These are phyloP conservation scores for Bergia puertoricense DNA, from an alignment of 92 coral and sea anemone genomes.

Conservation along the genomic window DNA sequence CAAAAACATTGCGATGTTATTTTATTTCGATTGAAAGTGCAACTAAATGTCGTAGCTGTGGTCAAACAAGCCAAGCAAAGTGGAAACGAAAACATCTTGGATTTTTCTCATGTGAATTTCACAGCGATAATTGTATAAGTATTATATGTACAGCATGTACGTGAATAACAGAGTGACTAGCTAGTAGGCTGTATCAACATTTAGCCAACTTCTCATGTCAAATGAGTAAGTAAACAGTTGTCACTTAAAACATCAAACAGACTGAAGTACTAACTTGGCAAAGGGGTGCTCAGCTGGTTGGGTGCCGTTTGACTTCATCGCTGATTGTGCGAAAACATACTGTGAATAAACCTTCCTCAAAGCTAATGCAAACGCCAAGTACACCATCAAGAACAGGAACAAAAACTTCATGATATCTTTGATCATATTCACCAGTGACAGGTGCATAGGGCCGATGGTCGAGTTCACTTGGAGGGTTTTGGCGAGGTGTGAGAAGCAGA, in stretches of 20 bases:
- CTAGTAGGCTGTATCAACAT: too few species aligned
- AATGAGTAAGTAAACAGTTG: neutral
- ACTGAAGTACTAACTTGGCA: slow-evolving; percentile 9
- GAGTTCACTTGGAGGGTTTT: slow-evolving; percentile 75
- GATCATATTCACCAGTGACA: slow-evolving; percentile 78
- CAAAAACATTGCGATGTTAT: too few species aligned
- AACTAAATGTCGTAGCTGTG: too few species aligned
- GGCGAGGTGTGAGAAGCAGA: slow-evolving; percentile 75
- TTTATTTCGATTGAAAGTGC: too few species aligned
- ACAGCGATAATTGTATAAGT: too few species aligned
- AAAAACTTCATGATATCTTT: slow-evolving; percentile 77
- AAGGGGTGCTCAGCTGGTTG: slow-evolving; percentile 7
- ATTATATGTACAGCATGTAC: too few species aligned
- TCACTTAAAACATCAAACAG: neutral
- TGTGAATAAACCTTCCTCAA: slow-evolving; percentile 86
- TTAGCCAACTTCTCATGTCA: neutral
- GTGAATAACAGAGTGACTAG: too few species aligned
- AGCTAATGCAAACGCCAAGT: slow-evolving; percentile 77
- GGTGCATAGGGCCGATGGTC: slow-evolving; percentile 78
- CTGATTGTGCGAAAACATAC: slow-evolving; percentile 45
- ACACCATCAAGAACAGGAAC: slow-evolving; percentile 59
- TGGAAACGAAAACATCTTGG: too few species aligned
- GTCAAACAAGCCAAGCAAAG: too few species aligned
- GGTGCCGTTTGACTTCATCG: slow-evolving; percentile 8
- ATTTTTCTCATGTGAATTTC: too few species aligned